Conservation (phyloP, 2,113 vertebrate species). For the Tachycineta bicolor region DNA sequence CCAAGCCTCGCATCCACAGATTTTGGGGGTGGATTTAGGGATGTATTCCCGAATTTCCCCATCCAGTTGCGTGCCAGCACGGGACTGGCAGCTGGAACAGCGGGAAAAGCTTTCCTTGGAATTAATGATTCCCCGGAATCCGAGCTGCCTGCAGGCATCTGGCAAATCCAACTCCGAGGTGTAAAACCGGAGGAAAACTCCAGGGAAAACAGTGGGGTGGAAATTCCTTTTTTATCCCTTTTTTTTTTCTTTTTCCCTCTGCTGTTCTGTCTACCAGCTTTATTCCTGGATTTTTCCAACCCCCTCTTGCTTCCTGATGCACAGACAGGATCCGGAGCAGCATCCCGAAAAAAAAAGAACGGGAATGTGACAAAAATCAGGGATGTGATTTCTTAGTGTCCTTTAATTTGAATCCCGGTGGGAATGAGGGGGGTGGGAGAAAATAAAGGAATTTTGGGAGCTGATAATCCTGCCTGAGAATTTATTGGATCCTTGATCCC, state of each 20-base stretch:
- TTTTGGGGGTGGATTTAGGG: neutral
- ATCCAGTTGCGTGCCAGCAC: accelerated
- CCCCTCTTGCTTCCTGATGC: neutral
- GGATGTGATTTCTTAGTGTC: accelerated
- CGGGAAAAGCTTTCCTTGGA: neutral
- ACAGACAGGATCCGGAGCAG: neutral
- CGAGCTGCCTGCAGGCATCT: neutral
- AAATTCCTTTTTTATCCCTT: neutral
- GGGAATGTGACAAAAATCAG: neutral
- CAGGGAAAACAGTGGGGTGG: neutral
- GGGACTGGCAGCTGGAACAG: neutral
- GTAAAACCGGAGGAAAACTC: neutral
- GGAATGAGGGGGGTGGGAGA: neutral
- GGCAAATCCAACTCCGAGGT: neutral
- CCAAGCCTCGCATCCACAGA: neutral
- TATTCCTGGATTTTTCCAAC: neutral
- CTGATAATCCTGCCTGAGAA: slow-evolving; percentile 74
- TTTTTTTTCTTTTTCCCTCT: too few relatives aligned
- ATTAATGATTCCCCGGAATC: neutral
- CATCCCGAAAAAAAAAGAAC: neutral
- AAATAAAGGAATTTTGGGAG: neutral
- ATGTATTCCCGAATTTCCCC: neutral
- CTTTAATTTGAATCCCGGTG: accelerated
- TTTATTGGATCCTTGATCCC: slow-evolving; percentile 80
- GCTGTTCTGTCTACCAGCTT: neutral